Base-by-base conservation (phyloP, 2,888 invertebrate species). In the Coelinius sp. region DNA sequence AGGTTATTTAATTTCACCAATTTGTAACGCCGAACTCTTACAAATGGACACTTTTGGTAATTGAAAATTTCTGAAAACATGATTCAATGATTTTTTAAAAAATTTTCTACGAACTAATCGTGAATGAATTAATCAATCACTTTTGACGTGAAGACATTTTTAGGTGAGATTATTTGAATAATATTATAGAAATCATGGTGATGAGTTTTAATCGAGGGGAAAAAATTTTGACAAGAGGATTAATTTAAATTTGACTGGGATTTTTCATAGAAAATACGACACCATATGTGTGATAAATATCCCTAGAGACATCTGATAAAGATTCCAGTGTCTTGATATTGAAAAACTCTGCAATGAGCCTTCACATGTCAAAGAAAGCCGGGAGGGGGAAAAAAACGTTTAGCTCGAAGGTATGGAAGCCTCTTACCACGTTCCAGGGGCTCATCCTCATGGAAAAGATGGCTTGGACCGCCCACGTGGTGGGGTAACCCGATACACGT, bases 401-500 rank as follows among this genome's bases (percentile, higher is more conserved):
- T 46, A 25, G 8, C 31, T 25, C 25, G 17, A 44, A 25, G 70
- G 73, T 77, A 76, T 82, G 83, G 86, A 86, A 87, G 87, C 85
- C 86, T 87, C 87, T 86, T 86, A 85, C 76, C 76, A 78, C 86
- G 84, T 88, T 86, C 86, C 87, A 80, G 77, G 76, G 75, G 84
- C 80, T 83, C 87, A 85, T 84, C 84, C 84, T 82, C 73, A 81
- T 78, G 87, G 85, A 87, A 87, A 82, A 82, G 86, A 87, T 76
- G 78, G 75, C 73, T 66, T 65, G 81, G 87, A 88, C 87, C 87
- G 83, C 87, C 86, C 87, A 86, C 86, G 86, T 86, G 78, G 87
- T 64, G 22, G 20, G 78, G 81, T 74, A 86, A 85, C 83, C 80
- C 80, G 83, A 85, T 83, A 82, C 77, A 76, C 77, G 76, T 75